Conservation (phyloP, 2,888 invertebrate species). For the Osmoderma eremita region DNA sequence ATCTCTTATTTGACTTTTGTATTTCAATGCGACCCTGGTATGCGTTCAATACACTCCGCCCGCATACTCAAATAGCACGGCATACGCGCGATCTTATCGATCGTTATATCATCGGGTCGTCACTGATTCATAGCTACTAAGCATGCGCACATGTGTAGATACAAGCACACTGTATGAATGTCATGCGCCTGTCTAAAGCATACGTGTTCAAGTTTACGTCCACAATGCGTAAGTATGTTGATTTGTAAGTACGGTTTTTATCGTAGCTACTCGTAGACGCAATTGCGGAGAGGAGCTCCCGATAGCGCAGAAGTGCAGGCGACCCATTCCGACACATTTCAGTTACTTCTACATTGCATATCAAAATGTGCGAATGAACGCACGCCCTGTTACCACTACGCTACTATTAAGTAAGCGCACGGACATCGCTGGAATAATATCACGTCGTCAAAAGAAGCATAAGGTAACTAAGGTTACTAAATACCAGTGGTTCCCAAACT, state of each 20-base stretch:
- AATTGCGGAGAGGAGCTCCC: neutral
- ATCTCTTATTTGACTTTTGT: neutral
- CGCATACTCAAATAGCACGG: conserved; percentile 20
- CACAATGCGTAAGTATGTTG: neutral
- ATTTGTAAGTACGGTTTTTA: neutral
- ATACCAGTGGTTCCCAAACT: no score
- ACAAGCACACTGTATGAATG: no score
- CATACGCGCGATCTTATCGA: conserved; percentile 30
- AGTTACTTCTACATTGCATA: conserved; percentile 13
- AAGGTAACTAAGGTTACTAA: no score
- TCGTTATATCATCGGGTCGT: conserved; percentile 28
- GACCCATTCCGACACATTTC: neutral
- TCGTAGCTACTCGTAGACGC: no score
- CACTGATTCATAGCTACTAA: conserved; percentile 25
- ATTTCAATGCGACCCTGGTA: conserved; percentile 16
- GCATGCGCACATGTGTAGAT: neutral
- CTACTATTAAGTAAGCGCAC: neutral
- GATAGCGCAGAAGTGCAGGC: neutral
- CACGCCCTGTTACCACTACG: neutral
- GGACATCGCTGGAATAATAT: conserved; percentile 1
- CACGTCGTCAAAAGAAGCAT: conserved; percentile 3
- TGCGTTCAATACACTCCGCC: conserved; percentile 6
- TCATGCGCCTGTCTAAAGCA: no score
- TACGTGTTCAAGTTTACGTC: no score
- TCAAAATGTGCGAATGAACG: conserved; percentile 14